Evolutionary conservation across 2,888 invertebrate species (phyloP).

Genomic region (Mesoligia furuncula): DNA sequence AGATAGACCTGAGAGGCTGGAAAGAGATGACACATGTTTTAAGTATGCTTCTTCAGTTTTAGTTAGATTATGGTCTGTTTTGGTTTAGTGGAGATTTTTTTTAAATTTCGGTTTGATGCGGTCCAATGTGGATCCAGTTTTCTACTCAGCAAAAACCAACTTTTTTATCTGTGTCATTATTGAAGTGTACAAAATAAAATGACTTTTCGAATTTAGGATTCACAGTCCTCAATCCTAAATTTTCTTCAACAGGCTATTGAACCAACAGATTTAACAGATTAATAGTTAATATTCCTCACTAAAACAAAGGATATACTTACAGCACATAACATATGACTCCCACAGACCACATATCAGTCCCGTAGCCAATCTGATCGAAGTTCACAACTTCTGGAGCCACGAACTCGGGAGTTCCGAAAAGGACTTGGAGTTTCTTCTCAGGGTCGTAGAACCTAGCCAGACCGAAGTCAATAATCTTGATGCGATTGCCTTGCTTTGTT

Average conservation of each 20-base stretch:
- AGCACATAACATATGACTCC: conserved; percentile 99
- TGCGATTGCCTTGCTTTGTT: conserved; percentile 98
- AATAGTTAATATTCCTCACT: not conserved
- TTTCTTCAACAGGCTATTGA: not conserved
- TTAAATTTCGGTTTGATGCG: not conserved
- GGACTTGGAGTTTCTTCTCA: conserved; percentile 96
- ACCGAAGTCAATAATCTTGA: conserved; percentile 99
- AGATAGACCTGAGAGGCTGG: conserved; percentile 97
- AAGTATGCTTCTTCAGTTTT: not conserved
- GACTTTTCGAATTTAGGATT: not conserved
- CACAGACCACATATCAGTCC: conserved; percentile 99
- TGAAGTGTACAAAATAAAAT: not conserved
- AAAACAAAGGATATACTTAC: conserved; percentile 92
- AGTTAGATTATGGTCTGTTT: not conserved
- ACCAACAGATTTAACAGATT: not conserved
- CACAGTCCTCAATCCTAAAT: not conserved
- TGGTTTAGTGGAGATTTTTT: too few species aligned
- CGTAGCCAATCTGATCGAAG: conserved; percentile 98
- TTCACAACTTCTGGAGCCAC: conserved; percentile 99
- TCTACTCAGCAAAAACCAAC: not conserved
- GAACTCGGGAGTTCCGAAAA: conserved; percentile 99
- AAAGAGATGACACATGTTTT: conserved; percentile 58
- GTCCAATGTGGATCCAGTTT: not conserved
- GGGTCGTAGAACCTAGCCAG: conserved; percentile 98
- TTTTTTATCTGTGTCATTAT: not conserved